Percentiles rank a stretch among this genome's conserved stretches.
Conservation (phyloP, 2,888 invertebrate species). For the Tachina grossa region DNA sequence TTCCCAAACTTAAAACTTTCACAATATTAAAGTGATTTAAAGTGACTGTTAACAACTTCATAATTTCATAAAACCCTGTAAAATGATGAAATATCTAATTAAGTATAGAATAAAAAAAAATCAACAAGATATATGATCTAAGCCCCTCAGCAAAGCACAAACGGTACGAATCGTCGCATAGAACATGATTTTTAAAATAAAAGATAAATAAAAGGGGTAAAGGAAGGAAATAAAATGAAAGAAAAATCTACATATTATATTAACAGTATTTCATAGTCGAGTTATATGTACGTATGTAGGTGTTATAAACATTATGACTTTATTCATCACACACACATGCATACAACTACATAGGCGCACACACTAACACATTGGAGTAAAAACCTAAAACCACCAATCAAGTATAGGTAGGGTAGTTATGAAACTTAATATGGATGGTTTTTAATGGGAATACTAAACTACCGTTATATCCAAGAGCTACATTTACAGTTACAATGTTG, state of each 20-base stretch:
- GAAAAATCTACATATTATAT: conserved; percentile 61
- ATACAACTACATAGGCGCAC: background rate
- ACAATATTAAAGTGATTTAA: background rate
- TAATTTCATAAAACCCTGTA: background rate
- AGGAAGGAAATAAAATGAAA: conserved; percentile 4
- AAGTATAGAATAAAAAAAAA: conserved; percentile 29
- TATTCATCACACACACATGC: conserved; percentile 1
- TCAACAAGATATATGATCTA: conserved; percentile 37
- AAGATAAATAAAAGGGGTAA: background rate
- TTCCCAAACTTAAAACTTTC: background rate
- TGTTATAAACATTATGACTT: conserved; percentile 20
- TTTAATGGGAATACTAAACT: conserved; percentile 59
- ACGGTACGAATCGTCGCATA: background rate
- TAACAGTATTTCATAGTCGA: conserved; percentile 23
- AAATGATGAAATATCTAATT: conserved; percentile 53
- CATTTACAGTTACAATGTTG: conserved; percentile 11
- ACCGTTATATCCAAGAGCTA: conserved; percentile 51
- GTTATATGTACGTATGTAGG: conserved; percentile 11
- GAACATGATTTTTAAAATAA: conserved; percentile 36
- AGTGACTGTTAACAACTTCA: conserved; percentile 5
- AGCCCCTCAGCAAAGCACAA: conserved; percentile 5
- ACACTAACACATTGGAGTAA: background rate
- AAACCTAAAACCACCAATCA: background rate
- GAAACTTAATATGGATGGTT: conserved; percentile 58
- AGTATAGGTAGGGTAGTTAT: conserved; percentile 54